Base-by-base conservation (phyloP, 2,888 invertebrate genomes). In the Zygogramma bicolorata region DNA sequence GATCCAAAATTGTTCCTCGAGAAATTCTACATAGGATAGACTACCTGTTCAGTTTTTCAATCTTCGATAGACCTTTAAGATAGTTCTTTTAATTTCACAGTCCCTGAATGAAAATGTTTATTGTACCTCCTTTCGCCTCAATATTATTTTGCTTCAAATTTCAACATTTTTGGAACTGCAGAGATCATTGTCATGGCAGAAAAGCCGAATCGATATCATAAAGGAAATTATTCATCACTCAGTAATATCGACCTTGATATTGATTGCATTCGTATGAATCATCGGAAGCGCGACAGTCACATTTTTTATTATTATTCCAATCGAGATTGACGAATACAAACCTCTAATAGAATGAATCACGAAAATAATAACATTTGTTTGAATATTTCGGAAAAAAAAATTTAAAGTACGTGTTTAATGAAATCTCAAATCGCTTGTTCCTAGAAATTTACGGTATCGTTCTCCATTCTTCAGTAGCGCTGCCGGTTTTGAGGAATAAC, bases 311-410 rank as follows among this genome's bases (percentile, higher is more conserved):
- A 3, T 27, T 62, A 10, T 42, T 40, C 25, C 42, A 42, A 5
- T 62, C 7, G 7, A 25, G 27, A 25, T 42, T 42, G 42, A 62
- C 42, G 25, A 62, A 42, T 15, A 10, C 62, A 27, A 10, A 31
- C 10, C 42, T 25, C 27, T 22, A 13, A 0, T n/a, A 31, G 25
- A 62, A 25, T 42, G 62, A 42, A 25, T 42, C 22, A 42, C 18
- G 3, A 27, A 62, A 42, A 42, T 42, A 62, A n/a, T 22, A 27
- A 62, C 62, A 61, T 42, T 40, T 62, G 22, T 62, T 40, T 42
- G 10, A 20, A 42, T n/a, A 62, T 62, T 62, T 62, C 25, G 27
- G 40, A 10, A 6, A 27, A 25, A 0, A 13, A n/a, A 10, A 4
- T 22, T 4, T 10, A 1, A 25, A 1, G 7, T 53, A 25, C 53